phyloP scores from a whole-genome alignment of 53 echinoderm and acorn worm genomes.

The Pentamera pediparva region DNA sequence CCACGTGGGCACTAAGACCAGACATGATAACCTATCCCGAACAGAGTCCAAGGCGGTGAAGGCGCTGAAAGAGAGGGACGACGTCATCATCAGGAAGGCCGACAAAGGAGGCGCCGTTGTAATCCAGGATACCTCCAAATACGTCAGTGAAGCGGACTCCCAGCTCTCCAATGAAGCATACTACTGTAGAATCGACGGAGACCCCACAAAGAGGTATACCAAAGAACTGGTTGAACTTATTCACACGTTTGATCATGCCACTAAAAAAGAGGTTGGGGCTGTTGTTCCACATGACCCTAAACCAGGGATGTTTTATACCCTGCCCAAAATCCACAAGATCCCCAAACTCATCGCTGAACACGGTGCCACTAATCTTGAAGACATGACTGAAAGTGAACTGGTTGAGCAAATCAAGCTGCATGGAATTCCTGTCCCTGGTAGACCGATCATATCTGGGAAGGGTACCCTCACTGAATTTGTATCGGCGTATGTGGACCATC shows the following conservation, averaged over 20 bases:
- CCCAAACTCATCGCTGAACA: background rate
- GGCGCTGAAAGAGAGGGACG: background rate
- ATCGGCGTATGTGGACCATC: background rate
- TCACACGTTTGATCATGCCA: background rate
- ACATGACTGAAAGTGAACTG: background rate
- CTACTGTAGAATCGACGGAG: background rate
- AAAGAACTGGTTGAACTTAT: background rate
- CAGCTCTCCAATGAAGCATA: background rate
- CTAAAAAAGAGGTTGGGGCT: background rate
- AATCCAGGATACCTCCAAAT: background rate
- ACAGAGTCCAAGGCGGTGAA: background rate
- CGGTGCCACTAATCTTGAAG: background rate
- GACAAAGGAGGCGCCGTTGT: background rate
- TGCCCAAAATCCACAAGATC: background rate
- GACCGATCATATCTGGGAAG: background rate
- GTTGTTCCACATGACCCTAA: background rate
- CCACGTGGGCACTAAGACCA: background rate
- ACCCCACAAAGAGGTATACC: background rate
- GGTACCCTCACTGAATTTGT: background rate
- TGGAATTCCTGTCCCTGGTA: background rate
- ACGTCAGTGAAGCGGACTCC: background rate
- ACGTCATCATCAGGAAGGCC: background rate
- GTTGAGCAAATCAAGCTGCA: background rate
- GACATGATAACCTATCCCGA: background rate
- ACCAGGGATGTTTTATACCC: background rate